Base-by-base conservation (phyloP, 2,888 invertebrate genomes). In the Meganola albula region DNA sequence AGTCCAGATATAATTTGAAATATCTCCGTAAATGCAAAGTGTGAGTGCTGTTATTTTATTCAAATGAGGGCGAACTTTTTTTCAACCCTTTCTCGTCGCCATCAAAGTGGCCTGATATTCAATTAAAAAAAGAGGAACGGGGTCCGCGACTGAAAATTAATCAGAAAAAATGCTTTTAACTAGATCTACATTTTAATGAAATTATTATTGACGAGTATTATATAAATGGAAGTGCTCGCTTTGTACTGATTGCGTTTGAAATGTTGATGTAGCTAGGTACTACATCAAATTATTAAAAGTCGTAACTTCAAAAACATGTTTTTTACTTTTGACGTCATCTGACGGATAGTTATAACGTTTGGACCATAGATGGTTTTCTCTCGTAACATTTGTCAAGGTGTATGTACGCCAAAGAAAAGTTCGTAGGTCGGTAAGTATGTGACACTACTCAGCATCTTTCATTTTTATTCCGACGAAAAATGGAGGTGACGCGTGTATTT, bases 111-210 rank as follows among this genome's bases (percentile, higher is more conserved):
- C 85, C 80, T 79, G 83, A 83, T 84, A 85, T 85, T 85, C 85
- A 85, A 85, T 85, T 85, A 85, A 84, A 85, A 85, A 85, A 84
- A 83, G 80, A 75, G 79, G 77, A 79, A 74, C 48, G 69, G 52
- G 63, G 58, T 58, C 64, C 80, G 79, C 80, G 84, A 83, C 83
- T 84, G 83, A 78, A 85, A 85, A 84, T 85, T 84, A 84, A 84
- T 84, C 83, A 84, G 82, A 84, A 85, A 85, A 85, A 85, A 85
- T 84, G 85, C 84, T 85, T 85, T 85, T 84, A 85, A 84, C 85
- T 84, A 84, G 80, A 85, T 85, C 84, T 85, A 85, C 85, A 85
- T 85, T 84, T 85, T 84, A 82, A 85, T 84, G 84, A 84, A 85
- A 85, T 85, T 84, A 85, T 85, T 85, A 85, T 84, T 84, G 84